Base-by-base conservation (phyloP, 2,888 invertebrate genomes). In the Chelonus formosanus region DNA sequence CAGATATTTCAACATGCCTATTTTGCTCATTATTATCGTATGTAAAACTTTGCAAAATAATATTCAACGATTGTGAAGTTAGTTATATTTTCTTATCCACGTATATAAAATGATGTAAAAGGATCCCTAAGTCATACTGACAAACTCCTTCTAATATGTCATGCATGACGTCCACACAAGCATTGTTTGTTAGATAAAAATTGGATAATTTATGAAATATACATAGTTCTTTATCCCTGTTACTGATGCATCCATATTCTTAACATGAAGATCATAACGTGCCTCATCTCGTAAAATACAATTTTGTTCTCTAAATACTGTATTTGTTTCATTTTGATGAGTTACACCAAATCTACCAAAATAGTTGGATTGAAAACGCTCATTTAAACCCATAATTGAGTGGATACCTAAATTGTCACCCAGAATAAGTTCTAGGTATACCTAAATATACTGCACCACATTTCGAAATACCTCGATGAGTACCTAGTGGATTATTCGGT, bases 401-500 rank as follows among this genome's bases (percentile, higher is more conserved):
- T 71, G 57, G 4, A 71, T 5, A 7, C 73, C 73, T 6, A 70
- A 60, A 58, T 71, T 73, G 47, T 73, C 73, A n/a, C 71, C 73
- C 3, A 67, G 43, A 34, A 73, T 61, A 6, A 69, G 20, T 8
- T 63, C 68, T 6, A 70, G 32, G 67, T 7, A 73, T 56, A 3
- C 44, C 53, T 8, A 70, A 5, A 55, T 71, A 71, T 5, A 74
- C 59, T 5, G 70, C 74, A 10, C 71, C 73, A 47, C 73, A 71
- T 66, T 75, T 75, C 3, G 67, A 58, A 35, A 74, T 67, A 3
- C 71, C 73, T 20, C 65, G 59, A 48, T 73, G 72, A 34, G 60
- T 63, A 2, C 72, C 74, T 3, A 74, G 48, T 4, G 71, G 71
- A 62, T 75, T 75, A 45, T 73, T 74, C 0, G 48, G 71, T 57